Percentiles rank a stretch among this genome's conserved stretches.
phyloP scores from a whole-genome alignment of 1,140 invertebrate species.

The Drosophila funebris region DNA sequence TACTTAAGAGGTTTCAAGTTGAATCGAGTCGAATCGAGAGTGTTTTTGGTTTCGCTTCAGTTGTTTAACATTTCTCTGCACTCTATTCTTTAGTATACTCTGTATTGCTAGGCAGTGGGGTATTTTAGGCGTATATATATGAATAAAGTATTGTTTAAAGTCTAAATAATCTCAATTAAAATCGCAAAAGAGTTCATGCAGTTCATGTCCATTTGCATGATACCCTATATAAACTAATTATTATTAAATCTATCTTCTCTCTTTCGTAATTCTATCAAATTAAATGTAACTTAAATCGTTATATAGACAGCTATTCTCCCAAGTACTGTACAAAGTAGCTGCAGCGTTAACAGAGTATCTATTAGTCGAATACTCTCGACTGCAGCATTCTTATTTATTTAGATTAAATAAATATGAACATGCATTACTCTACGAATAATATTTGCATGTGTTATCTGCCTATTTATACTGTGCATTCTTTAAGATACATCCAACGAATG shows the following conservation, averaged over 20 bases:
- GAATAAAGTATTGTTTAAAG: no score
- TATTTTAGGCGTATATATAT: no score
- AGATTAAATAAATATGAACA: neutral
- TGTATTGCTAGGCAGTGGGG: neutral
- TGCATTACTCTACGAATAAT: constrained; percentile 1
- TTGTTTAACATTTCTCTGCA: neutral
- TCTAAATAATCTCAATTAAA: no score
- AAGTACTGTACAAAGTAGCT: no score
- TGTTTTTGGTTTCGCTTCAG: neutral
- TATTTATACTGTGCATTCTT: constrained; percentile 10
- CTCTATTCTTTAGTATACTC: neutral
- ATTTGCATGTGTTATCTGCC: constrained; percentile 17
- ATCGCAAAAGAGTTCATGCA: no score
- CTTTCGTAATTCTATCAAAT: no score
- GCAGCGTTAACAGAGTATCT: neutral
- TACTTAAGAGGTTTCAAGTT: neutral
- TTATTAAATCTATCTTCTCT: no score
- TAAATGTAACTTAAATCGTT: no score
- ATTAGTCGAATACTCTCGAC: neutral
- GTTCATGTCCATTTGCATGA: no score
- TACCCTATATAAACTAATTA: no score
- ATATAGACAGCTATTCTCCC: no score
- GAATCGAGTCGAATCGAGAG: constrained; percentile 3
- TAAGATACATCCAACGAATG: neutral
- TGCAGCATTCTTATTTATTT: neutral